Conservation (phyloP, 2,888 invertebrate genomes). For the Microctonus aethiopoides region DNA sequence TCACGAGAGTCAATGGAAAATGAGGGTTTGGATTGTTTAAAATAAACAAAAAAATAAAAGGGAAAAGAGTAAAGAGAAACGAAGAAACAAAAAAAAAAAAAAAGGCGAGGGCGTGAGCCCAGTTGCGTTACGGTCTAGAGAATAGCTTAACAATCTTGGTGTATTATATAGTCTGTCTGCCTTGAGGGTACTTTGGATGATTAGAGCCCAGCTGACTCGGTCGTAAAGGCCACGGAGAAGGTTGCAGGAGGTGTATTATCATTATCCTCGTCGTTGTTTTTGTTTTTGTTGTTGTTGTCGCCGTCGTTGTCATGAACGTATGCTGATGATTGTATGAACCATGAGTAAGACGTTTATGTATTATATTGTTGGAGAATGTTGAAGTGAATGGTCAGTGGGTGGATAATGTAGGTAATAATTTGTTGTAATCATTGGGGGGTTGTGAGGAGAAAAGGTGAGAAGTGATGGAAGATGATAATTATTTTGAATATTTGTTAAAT, state of each 20-base stretch:
- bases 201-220: constrained; percentile 20
- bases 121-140: constrained; percentile 30
- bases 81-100: constrained; percentile 21
- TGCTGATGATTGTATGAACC: background rate
- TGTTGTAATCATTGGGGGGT: background rate
- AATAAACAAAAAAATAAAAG: constrained; percentile 10
- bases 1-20: constrained; percentile 24
- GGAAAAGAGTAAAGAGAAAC: background rate
- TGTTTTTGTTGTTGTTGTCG: background rate
- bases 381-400: background rate
- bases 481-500: too few relatives aligned
- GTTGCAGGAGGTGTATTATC: constrained; percentile 6
- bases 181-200: constrained; percentile 18
- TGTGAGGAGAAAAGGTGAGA: background rate
- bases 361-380: background rate
- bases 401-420: background rate
- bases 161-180: constrained; percentile 27
- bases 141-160: constrained; percentile 22
- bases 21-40: constrained; percentile 12
- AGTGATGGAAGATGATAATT: background rate
- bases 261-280: background rate
- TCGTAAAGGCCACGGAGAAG: constrained; percentile 29
- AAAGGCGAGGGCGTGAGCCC: background rate
- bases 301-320: background rate
- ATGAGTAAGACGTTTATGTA: background rate